These are phyloP conservation scores for Ondatra zibethicus DNA, from an alignment of 2,113 vertebrate species.

Conservation along the genomic window DNA sequence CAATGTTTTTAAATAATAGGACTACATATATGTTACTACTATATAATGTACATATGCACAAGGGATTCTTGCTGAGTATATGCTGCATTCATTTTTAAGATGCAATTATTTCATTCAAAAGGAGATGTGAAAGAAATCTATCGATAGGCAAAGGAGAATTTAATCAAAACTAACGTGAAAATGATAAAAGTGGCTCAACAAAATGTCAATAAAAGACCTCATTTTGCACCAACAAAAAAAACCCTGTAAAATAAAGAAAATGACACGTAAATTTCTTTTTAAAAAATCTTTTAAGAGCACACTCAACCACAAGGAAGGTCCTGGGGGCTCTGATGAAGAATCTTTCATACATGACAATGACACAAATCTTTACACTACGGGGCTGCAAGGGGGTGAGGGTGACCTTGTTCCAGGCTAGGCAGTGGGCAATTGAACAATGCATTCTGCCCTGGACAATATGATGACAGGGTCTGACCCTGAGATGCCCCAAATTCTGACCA, in stretches of 20 bases:
- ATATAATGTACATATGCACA: neutral
- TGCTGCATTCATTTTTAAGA: conserved; percentile 14
- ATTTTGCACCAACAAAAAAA: neutral
- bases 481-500: neutral
- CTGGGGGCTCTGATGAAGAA: neutral
- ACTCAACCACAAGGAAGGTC: neutral
- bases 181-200: neutral
- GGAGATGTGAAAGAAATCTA: neutral
- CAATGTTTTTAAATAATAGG: neutral
- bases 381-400: neutral
- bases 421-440: neutral
- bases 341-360: neutral
- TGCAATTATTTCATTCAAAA: neutral
- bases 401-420: neutral
- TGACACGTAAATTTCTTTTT: neutral
- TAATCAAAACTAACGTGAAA: conserved; percentile 47
- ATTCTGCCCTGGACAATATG: too few species aligned
- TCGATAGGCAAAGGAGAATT: neutral
- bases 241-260: conserved; percentile 38
- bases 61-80: neutral
- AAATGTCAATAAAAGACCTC: neutral
- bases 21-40: neutral
- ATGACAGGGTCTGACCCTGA: too few species aligned
- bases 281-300: neutral
- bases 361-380: neutral